Conservation (phyloP, 2,888 invertebrate genomes). For the Nomada goodeniana region DNA sequence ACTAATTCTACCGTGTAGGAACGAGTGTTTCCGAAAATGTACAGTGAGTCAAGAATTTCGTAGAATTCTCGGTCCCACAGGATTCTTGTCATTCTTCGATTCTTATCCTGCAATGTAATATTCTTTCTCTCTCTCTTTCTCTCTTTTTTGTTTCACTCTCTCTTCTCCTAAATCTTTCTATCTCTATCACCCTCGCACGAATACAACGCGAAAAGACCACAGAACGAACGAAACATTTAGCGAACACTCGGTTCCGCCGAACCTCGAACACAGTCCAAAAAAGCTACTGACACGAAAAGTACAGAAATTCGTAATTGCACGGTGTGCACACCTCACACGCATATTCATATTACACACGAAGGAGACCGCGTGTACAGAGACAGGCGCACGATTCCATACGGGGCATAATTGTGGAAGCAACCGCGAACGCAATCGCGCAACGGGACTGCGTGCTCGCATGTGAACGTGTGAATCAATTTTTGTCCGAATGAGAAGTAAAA, state of each 20-base stretch:
- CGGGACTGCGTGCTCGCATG: constrained; percentile 45
- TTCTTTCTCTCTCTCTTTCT: background rate
- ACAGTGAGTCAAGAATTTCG: background rate
- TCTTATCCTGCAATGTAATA: constrained; percentile 33
- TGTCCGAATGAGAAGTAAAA: constrained; percentile 53
- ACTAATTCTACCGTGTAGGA: constrained; percentile 12
- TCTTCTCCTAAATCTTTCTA: background rate
- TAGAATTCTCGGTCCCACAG: constrained; percentile 9
- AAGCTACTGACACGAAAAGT: background rate
- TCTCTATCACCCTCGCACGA: background rate
- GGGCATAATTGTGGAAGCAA: constrained; percentile 35
- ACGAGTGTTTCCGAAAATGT: constrained; percentile 16
- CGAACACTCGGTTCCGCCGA: constrained; percentile 25
- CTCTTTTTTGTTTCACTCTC: background rate
- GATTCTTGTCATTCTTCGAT: constrained; percentile 10
- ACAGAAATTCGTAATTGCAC: background rate
- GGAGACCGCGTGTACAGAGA: constrained; percentile 13
- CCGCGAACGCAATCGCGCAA: constrained; percentile 30
- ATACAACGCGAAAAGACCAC: background rate
- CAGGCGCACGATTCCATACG: constrained; percentile 50
- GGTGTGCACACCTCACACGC: constrained; percentile 5
- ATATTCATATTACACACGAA: constrained; percentile 24
- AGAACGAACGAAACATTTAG: constrained; percentile 17
- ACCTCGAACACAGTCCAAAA: background rate
- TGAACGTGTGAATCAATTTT: constrained; percentile 58